phyloP scores from a whole-genome alignment of 2,888 invertebrate species.

The Tenthredo amoena region DNA sequence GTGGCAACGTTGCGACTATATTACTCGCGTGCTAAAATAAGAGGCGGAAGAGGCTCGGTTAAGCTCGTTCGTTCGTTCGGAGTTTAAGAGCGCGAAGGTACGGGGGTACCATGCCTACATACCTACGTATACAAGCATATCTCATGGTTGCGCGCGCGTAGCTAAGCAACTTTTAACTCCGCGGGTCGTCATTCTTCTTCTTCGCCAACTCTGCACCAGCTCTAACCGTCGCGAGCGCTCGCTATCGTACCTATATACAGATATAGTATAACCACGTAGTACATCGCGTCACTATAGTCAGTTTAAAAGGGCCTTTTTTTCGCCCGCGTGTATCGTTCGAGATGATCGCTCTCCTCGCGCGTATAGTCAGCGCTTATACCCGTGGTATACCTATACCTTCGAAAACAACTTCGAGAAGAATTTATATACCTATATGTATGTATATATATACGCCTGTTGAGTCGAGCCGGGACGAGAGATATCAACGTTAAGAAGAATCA shows the following conservation, averaged over 20 bases:
- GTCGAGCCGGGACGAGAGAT: no score
- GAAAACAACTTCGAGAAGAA: not conserved
- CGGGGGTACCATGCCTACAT: no score
- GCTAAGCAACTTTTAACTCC: no score
- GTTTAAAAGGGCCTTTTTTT: not conserved
- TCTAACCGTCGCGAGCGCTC: no score
- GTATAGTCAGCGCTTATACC: not conserved
- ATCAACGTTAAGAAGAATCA: no score
- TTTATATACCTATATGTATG: no score
- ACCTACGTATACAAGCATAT: no score
- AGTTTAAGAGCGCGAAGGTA: not conserved
- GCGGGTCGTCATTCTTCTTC: no score
- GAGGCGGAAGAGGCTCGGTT: conserved; percentile 67
- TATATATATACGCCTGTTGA: not conserved
- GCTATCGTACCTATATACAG: not conserved
- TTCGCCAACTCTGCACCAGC: no score
- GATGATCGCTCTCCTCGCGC: not conserved
- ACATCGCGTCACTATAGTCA: not conserved
- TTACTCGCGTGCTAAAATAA: conserved; percentile 67
- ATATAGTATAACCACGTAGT: not conserved
- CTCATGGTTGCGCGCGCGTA: no score
- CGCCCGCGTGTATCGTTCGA: not conserved
- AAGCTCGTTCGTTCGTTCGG: conserved; percentile 58
- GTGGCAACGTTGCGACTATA: conserved; percentile 66
- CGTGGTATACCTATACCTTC: not conserved